Conservation (phyloP, 1,140 invertebrate genomes). For the Venustaconcha ellipsiformis region DNA sequence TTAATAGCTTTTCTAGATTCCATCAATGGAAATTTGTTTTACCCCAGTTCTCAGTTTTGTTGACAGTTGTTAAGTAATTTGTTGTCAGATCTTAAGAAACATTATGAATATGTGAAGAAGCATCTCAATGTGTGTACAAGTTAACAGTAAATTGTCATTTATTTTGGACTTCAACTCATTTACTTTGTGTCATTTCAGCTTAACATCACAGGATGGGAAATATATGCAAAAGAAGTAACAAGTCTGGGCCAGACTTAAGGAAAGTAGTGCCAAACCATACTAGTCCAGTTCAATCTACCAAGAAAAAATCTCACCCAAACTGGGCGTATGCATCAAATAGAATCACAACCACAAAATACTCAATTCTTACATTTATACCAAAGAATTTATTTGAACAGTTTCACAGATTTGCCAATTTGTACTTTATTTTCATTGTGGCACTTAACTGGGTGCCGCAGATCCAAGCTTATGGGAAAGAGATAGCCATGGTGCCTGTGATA, state of each 20-base stretch:
- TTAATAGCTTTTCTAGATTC: too few species aligned
- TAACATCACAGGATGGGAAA: slow-evolving; percentile 40
- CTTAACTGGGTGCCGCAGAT: slow-evolving; percentile 89
- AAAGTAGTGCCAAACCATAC: slow-evolving; percentile 64
- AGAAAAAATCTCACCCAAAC: slow-evolving; percentile 86
- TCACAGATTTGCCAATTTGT: slow-evolving; percentile 96
- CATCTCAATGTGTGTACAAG: too few species aligned
- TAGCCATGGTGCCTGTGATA: slow-evolving; percentile 83
- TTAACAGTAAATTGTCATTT: too few species aligned
- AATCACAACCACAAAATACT: slow-evolving; percentile 93
- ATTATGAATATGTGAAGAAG: too few species aligned
- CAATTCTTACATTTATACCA: slow-evolving; percentile 91
- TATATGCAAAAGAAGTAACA: slow-evolving; percentile 37
- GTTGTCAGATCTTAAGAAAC: too few species aligned
- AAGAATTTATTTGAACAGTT: slow-evolving; percentile 99
- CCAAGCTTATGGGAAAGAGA: slow-evolving; percentile 96
- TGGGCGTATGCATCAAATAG: slow-evolving; percentile 74
- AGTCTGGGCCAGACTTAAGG: slow-evolving; percentile 50
- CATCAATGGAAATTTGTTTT: too few species aligned
- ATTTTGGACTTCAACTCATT: too few species aligned
- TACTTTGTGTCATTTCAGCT: too few species aligned
- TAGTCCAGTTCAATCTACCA: slow-evolving; percentile 62
- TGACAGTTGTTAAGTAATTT: too few species aligned
- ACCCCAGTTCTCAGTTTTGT: too few species aligned
- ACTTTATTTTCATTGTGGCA: slow-evolving; percentile 98